Conservation (phyloP, 2,113 vertebrate species). For the Myrmophylax atrothorax region DNA sequence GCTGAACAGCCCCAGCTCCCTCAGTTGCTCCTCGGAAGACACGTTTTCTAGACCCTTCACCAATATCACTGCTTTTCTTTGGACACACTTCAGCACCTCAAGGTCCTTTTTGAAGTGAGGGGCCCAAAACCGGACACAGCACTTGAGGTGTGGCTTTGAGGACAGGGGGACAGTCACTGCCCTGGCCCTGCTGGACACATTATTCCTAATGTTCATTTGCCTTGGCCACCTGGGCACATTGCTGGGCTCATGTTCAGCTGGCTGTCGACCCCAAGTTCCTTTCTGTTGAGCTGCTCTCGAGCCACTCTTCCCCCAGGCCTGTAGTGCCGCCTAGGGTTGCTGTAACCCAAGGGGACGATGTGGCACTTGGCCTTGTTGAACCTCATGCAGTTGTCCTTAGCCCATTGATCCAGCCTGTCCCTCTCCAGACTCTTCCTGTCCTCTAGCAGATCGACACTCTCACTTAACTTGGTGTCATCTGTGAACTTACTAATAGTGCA, state of each 20-base stretch:
- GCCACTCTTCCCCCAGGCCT: not conserved
- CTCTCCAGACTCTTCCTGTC: not conserved
- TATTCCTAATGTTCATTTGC: not conserved
- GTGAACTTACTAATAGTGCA: not conserved
- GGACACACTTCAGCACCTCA: not conserved
- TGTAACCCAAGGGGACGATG: not conserved
- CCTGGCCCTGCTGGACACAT: not conserved
- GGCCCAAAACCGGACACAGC: not conserved
- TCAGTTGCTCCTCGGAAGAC: not conserved
- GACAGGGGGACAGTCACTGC: not conserved
- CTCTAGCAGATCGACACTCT: not conserved
- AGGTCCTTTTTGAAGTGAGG: not conserved
- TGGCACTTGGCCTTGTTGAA: not conserved
- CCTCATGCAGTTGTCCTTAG: not conserved
- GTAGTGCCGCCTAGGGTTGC: not conserved
- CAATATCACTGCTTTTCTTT: not conserved
- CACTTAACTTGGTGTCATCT: not conserved
- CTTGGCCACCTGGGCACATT: not conserved
- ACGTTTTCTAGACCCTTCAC: not conserved
- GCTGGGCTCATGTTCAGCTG: not conserved
- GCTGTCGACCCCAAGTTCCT: not conserved
- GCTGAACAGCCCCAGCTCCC: not conserved
- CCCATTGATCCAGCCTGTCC: not conserved
- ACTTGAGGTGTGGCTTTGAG: not conserved
- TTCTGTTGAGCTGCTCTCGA: not conserved